Percentiles rank a stretch among this genome's conserved stretches.
phyloP scores from a whole-genome alignment of 1,140 invertebrate genomes.

The Diachasma alloeum region DNA sequence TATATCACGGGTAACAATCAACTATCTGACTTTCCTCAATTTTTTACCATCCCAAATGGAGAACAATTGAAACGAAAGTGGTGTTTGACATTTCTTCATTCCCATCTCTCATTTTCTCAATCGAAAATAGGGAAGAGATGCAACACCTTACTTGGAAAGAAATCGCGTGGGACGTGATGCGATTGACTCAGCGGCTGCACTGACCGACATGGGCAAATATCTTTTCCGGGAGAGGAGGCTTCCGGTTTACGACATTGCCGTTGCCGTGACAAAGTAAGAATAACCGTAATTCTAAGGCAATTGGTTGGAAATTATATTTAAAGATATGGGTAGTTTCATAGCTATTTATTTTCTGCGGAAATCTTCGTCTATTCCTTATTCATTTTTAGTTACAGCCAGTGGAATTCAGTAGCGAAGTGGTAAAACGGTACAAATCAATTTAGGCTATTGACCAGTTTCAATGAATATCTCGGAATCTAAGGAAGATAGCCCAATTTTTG shows the following conservation, averaged over 20 bases:
- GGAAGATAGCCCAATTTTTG: too few relatives aligned
- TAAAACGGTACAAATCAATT: too few relatives aligned
- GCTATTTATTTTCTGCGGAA: not conserved
- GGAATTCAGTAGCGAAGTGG: too few relatives aligned
- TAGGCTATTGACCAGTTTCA: too few relatives aligned
- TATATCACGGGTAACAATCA: constrained; percentile 84
- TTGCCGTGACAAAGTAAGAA: constrained; percentile 95
- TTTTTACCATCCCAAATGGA: not conserved
- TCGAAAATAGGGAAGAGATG: constrained; percentile 83
- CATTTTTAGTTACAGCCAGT: too few relatives aligned
- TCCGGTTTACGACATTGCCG: constrained; percentile 94
- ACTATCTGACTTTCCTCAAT: not conserved
- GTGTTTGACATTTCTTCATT: not conserved
- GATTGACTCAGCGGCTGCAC: constrained; percentile 91
- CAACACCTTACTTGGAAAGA: constrained; percentile 91
- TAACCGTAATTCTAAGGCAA: constrained; percentile 15
- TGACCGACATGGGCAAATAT: constrained; percentile 97
- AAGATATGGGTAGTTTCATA: not conserved
- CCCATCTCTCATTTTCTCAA: not conserved
- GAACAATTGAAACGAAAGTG: constrained; percentile 3
- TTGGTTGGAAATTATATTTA: not conserved
- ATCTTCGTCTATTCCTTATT: not conserved
- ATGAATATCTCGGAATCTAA: too few relatives aligned
- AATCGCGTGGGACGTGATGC: constrained; percentile 93
- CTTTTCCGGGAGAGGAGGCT: constrained; percentile 91